Evolutionary conservation across 2,888 invertebrate species (phyloP), one percentile per base, ranked within the genome.

Genomic region (Metellina segmentata): DNA sequence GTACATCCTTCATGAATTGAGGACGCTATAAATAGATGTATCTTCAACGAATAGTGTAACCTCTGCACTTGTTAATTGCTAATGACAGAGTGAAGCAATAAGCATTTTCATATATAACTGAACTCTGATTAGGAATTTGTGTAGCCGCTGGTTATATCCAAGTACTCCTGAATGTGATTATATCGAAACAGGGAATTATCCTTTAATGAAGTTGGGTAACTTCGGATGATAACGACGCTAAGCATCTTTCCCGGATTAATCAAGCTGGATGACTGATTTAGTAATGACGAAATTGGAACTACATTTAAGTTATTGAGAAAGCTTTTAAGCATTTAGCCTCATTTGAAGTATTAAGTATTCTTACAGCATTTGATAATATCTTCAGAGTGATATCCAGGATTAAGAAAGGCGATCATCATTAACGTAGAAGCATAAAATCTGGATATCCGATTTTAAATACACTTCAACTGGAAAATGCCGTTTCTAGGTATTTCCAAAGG

Each of bases 111-210:
- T 48, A 72, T 20, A 72, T 85, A 74, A 85, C 75, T 13, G 75
- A 85, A 53, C 74, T 74, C 74, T 8, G 74, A 51, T 61, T 61
- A 34, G 74, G 53, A 48, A 72, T n/a, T 51, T 20, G 19, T 51
- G 20, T 20, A 5, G 72, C 34, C 49, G 4, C 52, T 13, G 71
- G 52, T 74, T 20, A 74, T 61, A 53, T 74, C 9, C 83, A 53
- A 72, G 83, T 74, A 85, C 74, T 34, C 61, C 6, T 16, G 75
- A 74, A 85, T 61, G 49, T 74, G 83, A 61, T 74, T 85, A 85
- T 61, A 61, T 61, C 74, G 72, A 61, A 85, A 74, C 74, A 85
- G 53, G 53, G 53, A 74, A 85, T 85, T 85, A 85, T 74, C 51
- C 53, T 53, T 74, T 85, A 74, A 85, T 85, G 61, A 74, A 85